A percentile compares a stretch with the other conserved stretches of the same genome.
phyloP scores from a whole-genome alignment of 2,113 vertebrate genomes.

The Bolborhynchus lineola region DNA sequence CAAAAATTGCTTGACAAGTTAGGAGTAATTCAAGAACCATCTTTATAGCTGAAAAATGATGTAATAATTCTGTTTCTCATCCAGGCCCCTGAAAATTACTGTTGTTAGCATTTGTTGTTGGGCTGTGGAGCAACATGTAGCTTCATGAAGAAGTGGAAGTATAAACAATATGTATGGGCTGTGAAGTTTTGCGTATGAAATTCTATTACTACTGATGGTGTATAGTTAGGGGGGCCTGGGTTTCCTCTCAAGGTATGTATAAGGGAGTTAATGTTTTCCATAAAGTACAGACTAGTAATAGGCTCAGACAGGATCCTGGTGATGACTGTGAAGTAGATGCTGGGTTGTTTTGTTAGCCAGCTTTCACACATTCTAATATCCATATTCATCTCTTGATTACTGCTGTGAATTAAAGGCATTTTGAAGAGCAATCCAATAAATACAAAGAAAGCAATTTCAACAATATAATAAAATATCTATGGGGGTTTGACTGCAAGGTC shows the following conservation, averaged over 20 bases:
- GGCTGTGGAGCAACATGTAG: neutral
- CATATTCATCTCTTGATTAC: neutral
- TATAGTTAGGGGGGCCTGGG: neutral
- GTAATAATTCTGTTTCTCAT: neutral
- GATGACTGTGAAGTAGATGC: constrained; percentile 32
- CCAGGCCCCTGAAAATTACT: neutral
- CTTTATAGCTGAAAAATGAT: neutral
- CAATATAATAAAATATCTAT: neutral
- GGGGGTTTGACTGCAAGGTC: neutral
- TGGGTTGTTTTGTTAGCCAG: neutral
- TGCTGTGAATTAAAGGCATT: neutral
- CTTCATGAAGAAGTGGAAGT: neutral
- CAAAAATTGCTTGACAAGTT: neutral
- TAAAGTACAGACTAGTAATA: neutral
- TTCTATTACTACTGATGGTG: neutral
- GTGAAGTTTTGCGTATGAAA: neutral
- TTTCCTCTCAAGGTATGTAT: neutral
- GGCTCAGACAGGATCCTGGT: constrained; percentile 30
- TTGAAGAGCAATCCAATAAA: neutral
- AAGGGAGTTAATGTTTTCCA: constrained; percentile 27
- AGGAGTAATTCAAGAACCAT: neutral
- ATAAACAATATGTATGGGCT: neutral
- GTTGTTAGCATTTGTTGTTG: neutral
- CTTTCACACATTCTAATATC: neutral
- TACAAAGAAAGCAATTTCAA: neutral